Evolutionary conservation across 2,113 vertebrate species (phyloP).

Genomic region (Mohoua ochrocephala): DNA sequence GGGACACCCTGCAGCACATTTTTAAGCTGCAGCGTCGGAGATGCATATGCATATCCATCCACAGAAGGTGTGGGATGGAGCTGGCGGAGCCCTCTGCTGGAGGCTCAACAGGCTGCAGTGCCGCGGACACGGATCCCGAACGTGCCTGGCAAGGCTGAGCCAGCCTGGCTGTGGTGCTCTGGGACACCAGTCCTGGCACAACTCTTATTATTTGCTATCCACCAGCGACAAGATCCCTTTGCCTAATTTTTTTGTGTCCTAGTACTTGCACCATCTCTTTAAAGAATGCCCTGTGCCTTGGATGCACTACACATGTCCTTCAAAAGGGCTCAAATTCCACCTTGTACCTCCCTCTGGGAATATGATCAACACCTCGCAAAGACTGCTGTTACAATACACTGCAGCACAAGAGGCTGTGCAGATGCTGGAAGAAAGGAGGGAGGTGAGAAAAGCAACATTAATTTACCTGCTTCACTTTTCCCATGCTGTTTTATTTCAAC

Average conservation of each 20-base stretch:
- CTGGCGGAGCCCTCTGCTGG: background rate
- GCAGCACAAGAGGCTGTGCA: background rate
- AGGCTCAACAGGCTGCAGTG: background rate
- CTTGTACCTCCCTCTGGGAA: background rate
- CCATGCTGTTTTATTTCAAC: background rate
- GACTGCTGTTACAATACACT: background rate
- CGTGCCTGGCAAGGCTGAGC: fast-evolving
- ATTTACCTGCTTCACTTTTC: background rate
- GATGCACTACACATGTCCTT: fast-evolving
- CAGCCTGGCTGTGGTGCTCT: background rate
- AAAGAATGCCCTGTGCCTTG: background rate
- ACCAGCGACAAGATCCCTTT: background rate
- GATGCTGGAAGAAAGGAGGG: background rate
- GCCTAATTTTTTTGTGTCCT: background rate
- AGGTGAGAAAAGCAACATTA: background rate
- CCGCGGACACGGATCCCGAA: fast-evolving
- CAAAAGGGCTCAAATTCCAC: background rate
- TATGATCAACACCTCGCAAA: fast-evolving
- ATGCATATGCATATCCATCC: fast-evolving
- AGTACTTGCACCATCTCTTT: background rate
- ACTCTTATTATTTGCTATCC: background rate
- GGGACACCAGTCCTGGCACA: background rate
- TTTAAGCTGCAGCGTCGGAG: background rate
- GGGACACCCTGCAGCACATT: background rate
- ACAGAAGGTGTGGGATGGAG: fast-evolving